Base-by-base conservation (phyloP, 92 coral and sea anemone genomes). In the Siderastrea siderea region DNA sequence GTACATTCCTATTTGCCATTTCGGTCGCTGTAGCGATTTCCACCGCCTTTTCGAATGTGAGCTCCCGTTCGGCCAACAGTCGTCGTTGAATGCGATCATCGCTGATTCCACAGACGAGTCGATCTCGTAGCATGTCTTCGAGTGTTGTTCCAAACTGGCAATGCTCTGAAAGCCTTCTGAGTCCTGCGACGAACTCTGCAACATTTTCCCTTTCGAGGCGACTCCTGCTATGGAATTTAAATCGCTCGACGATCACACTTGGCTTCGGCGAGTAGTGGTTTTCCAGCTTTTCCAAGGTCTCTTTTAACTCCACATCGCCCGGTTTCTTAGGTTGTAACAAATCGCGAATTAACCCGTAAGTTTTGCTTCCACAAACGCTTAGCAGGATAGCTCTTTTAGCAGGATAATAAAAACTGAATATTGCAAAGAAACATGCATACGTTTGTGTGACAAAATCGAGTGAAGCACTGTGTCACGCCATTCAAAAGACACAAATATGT, bases 181-280 rank as follows among this genome's bases (percentile, higher is more conserved):
- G 68, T 43, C 90, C 95, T 5, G 90, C 89, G 6, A 93, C 93
- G 7, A 80, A 93, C 70, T 65, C 88, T 68, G 91, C 90, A n/a
- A 92, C 84, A 16, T 81, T 79, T 82, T 92, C 95, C 6, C 89
- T 86, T n/a, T 89, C 91, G 9, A 19, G 75, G 3, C 83, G 90
- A 8, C 77, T 15, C 38, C 91, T 71, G 74, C 78, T 80, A 63
- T 90, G 92, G 46, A 90, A 93, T 74, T 78, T 93, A 77, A 81
- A 87, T 26, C 92, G 84, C 57, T 93, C 90, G 2, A 90, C 92
- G 9, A 93, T 91, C 12, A 44, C 65, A 26, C 91, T 85, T 51
- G 93, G 92, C 48, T 94, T 91, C 14, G 91, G 96, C 45, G 90
- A 81, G 59, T 50, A 93, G 71, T 93, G 92, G 44, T 90, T 66